phyloP scores from a whole-genome alignment of 2,797 vertebrate genomes.

The Melanotaenia trifasciata region DNA sequence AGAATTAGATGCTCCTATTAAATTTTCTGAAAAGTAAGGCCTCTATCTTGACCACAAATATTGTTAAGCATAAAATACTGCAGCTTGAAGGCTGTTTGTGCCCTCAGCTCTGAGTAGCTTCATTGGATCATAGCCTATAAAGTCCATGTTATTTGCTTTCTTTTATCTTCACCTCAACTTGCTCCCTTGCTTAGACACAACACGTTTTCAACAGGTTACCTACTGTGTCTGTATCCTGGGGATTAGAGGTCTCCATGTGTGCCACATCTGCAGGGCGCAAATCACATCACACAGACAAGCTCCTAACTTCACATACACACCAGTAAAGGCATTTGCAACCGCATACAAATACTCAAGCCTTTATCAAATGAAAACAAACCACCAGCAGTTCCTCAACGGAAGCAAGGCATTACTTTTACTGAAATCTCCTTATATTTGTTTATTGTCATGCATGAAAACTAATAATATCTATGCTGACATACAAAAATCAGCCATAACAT shows the following conservation, averaged over 20 bases:
- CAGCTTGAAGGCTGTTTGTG: conserved; percentile 2
- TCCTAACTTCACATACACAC: conserved; percentile 16
- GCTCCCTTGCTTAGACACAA: conserved; percentile 36
- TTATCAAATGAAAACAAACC: conserved; percentile 32
- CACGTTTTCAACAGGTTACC: conserved; percentile 42
- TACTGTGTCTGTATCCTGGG: conserved; percentile 25
- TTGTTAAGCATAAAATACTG: background rate
- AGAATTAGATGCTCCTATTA: background rate
- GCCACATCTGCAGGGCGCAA: conserved; percentile 25
- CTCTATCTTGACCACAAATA: background rate
- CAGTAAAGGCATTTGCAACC: conserved; percentile 20
- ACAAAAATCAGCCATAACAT: too few relatives aligned
- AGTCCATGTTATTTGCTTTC: conserved; percentile 39
- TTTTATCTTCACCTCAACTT: conserved; percentile 38
- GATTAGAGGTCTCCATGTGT: conserved; percentile 51
- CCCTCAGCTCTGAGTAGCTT: conserved; percentile 33
- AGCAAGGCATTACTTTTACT: conserved; percentile 5
- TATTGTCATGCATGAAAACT: background rate
- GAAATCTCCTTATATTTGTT: conserved; percentile 7
- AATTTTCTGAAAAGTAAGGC: background rate
- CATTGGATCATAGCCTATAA: conserved; percentile 52
- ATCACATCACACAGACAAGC: conserved; percentile 23
- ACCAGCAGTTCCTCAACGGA: conserved; percentile 8
- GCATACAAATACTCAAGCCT: conserved; percentile 10
- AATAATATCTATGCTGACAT: background rate